phyloP scores from a whole-genome alignment of 2,888 invertebrate species.

The Philhelius pedissequus region DNA sequence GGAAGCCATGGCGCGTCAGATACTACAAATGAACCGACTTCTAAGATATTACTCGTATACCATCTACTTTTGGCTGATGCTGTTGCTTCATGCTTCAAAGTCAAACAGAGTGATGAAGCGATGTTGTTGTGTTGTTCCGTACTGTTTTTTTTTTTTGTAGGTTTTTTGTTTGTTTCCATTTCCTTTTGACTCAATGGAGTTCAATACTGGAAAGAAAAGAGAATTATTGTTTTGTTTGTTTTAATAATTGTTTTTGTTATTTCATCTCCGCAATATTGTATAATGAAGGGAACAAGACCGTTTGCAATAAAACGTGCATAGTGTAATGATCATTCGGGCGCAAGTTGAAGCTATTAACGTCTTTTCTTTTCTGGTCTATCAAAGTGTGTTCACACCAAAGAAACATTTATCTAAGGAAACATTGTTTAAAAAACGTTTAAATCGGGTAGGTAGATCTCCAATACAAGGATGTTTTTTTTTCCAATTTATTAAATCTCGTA shows the following conservation, averaged over 20 bases:
- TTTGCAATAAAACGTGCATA: no score
- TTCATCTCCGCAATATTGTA: not conserved
- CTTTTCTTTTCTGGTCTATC: no score
- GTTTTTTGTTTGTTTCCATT: not conserved
- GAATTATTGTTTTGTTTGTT: constrained; percentile 5
- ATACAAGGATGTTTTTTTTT: no score
- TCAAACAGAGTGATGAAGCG: constrained; percentile 24
- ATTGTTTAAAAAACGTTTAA: no score
- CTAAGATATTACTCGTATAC: not conserved
- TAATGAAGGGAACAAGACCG: not conserved
- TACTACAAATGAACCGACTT: not conserved
- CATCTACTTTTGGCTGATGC: not conserved
- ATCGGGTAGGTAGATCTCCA: no score
- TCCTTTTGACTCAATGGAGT: constrained; percentile 5
- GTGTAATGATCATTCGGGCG: not conserved
- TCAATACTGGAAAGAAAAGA: not conserved
- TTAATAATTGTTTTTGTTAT: not conserved
- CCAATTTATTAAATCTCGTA: no score
- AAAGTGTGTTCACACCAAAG: no score
- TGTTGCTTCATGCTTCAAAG: constrained; percentile 12
- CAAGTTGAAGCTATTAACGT: not conserved
- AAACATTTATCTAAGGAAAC: no score
- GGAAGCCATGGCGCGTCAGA: not conserved
- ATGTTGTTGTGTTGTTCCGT: constrained; percentile 1
- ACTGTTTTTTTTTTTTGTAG: not conserved